These are phyloP conservation scores for Campoplex nolae DNA, from an alignment of 2,888 invertebrate species.

Conservation along the genomic window DNA sequence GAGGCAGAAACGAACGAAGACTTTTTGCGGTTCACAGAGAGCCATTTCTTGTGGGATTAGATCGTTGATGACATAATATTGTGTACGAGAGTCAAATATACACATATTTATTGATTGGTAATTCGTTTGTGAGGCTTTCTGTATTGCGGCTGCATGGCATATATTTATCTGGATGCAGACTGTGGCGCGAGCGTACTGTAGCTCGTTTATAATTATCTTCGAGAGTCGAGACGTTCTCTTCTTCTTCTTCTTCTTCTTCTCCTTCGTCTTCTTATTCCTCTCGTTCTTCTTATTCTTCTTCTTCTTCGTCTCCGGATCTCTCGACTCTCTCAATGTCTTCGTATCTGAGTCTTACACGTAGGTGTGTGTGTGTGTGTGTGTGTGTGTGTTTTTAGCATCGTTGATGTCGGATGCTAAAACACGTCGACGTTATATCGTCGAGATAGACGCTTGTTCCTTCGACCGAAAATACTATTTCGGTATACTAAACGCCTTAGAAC, in stretches of 20 bases:
- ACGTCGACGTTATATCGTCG: conserved; percentile 56
- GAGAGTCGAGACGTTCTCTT: conserved; percentile 56
- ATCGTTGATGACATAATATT: neutral
- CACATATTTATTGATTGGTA: neutral
- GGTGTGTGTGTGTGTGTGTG: conserved; percentile 12
- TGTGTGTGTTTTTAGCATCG: conserved; percentile 30
- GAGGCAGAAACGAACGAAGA: neutral
- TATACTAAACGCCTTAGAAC: conserved; percentile 50
- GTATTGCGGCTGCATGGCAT: conserved; percentile 48
- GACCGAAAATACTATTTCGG: conserved; percentile 69
- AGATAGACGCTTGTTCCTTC: conserved; percentile 60
- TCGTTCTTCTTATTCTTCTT: conserved; percentile 32
- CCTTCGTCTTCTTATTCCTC: conserved; percentile 35
- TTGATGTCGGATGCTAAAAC: conserved; percentile 46
- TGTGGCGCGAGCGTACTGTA: conserved; percentile 49
- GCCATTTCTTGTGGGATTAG: neutral
- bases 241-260: conserved; percentile 37
- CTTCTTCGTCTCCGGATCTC: conserved; percentile 43
- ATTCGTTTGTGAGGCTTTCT: conserved; percentile 19
- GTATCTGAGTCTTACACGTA: neutral
- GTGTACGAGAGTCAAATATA: neutral
- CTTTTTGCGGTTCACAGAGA: neutral
- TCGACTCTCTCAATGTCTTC: conserved; percentile 32
- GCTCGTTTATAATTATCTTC: conserved; percentile 67
- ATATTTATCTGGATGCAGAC: conserved; percentile 56